Percentiles rank a stretch among this genome's conserved stretches.
These are phyloP conservation scores for Metallyticus violacea DNA, from an alignment of 2,888 invertebrate species.

Conservation along the genomic window DNA sequence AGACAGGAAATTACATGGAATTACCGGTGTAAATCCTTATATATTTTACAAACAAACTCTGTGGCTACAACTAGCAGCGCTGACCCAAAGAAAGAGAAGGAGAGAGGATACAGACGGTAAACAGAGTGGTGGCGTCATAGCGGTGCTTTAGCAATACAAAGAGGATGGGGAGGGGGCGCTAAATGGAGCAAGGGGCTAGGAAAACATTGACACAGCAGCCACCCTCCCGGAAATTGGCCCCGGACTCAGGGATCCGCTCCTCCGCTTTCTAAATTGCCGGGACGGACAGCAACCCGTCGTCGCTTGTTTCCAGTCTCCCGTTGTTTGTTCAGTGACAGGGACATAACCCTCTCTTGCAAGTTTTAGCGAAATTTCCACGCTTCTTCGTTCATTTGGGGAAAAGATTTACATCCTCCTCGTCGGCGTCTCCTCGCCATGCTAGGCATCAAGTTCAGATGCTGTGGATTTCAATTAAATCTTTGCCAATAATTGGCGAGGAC, in stretches of 20 bases:
- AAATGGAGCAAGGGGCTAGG: constrained; percentile 19
- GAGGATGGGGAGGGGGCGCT: not conserved
- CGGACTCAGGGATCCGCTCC: not conserved
- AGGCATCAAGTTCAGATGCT: not conserved
- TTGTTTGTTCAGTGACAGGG: not conserved
- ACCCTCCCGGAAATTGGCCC: constrained; percentile 13
- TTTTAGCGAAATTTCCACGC: not conserved
- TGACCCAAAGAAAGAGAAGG: not conserved
- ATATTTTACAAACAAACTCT: not conserved
- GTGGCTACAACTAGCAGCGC: not conserved
- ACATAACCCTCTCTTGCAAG: not conserved
- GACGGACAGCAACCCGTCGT: not conserved
- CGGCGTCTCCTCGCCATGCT: no score
- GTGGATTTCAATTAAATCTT: not conserved
- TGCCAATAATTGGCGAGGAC: not conserved
- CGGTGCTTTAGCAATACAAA: not conserved
- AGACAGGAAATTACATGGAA: no score
- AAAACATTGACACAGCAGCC: constrained; percentile 13
- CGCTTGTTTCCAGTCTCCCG: not conserved
- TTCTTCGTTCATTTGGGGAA: not conserved
- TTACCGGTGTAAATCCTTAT: not conserved
- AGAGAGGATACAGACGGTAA: not conserved
- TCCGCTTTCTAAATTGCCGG: not conserved
- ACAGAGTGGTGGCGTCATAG: not conserved
- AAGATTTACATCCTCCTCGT: not conserved